Evolutionary conservation across 1,140 invertebrate genomes (phyloP).

Genomic region (Linepithema humile): DNA sequence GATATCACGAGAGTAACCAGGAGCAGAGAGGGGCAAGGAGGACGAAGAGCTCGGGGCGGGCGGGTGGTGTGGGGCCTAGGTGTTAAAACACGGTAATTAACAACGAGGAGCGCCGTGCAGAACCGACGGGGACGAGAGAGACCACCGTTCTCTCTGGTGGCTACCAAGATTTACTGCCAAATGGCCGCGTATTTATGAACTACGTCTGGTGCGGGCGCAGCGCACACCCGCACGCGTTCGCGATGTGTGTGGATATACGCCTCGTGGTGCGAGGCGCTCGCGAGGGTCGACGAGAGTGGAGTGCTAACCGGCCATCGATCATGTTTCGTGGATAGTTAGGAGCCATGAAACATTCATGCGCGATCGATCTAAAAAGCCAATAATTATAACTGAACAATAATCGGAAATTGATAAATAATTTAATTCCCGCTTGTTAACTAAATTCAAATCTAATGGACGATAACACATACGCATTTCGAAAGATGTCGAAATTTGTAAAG

Average conservation of each 20-base stretch:
- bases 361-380: too few relatives aligned
- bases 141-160: slow-evolving; percentile 78
- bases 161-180: slow-evolving; percentile 83
- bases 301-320: slow-evolving; percentile 82
- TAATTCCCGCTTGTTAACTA: too few relatives aligned
- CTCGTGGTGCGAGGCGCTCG: slow-evolving; percentile 48
- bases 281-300: slow-evolving; percentile 72
- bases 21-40: slow-evolving; percentile 29
- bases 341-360: slow-evolving; percentile 82
- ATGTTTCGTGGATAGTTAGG: slow-evolving; percentile 82
- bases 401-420: too few relatives aligned
- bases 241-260: slow-evolving; percentile 41
- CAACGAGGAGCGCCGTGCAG: slow-evolving; percentile 78
- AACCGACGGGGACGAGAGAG: slow-evolving; percentile 68
- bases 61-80: slow-evolving; percentile 77
- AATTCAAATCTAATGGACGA: too few relatives aligned
- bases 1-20: slow-evolving; percentile 10
- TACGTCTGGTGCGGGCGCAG: slow-evolving; percentile 71
- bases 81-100: slow-evolving; percentile 85
- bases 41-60: slow-evolving; percentile 49
- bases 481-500: too few relatives aligned
- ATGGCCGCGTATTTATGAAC: slow-evolving; percentile 83
- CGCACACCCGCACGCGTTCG: slow-evolving; percentile 68
- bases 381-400: too few relatives aligned
- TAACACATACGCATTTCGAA: too few relatives aligned